phyloP scores from a whole-genome alignment of 2,888 invertebrate genomes.

The Machimus atricapillus region DNA sequence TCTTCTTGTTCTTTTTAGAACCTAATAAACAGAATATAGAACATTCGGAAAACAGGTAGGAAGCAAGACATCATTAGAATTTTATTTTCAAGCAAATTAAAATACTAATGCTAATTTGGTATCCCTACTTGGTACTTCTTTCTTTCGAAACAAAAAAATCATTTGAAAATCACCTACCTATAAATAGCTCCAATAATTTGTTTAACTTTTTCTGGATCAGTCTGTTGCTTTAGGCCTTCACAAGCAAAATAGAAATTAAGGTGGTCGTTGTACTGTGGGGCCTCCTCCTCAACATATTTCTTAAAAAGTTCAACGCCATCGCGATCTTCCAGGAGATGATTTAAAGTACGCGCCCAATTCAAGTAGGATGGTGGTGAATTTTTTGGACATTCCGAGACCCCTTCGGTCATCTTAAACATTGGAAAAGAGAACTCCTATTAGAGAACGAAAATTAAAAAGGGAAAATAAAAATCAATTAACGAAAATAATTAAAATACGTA shows the following conservation, averaged over 20 bases:
- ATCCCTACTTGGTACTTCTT: neutral
- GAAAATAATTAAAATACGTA: neutral
- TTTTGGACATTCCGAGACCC: constrained; percentile 59
- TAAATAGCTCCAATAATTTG: constrained; percentile 85
- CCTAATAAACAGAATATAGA: too few species aligned
- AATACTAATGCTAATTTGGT: too few species aligned
- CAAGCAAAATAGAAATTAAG: constrained; percentile 95
- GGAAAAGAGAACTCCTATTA: neutral
- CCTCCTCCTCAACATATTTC: constrained; percentile 80
- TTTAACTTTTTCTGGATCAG: constrained; percentile 73
- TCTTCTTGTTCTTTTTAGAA: too few species aligned
- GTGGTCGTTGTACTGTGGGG: constrained; percentile 78
- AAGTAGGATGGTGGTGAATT: constrained; percentile 75
- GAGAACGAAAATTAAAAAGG: neutral
- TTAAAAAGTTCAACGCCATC: constrained; percentile 90
- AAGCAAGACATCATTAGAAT: too few species aligned
- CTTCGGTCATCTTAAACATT: constrained; percentile 60
- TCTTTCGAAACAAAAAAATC: neutral
- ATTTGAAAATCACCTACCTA: constrained; percentile 65
- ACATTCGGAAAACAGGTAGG: too few species aligned
- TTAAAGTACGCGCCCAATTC: constrained; percentile 88
- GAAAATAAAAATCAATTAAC: neutral
- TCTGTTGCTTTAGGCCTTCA: constrained; percentile 82
- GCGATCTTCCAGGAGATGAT: constrained; percentile 84
- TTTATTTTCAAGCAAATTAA: too few species aligned